Conservation (phyloP, 2,113 vertebrate genomes). For the Scolopax mira region DNA sequence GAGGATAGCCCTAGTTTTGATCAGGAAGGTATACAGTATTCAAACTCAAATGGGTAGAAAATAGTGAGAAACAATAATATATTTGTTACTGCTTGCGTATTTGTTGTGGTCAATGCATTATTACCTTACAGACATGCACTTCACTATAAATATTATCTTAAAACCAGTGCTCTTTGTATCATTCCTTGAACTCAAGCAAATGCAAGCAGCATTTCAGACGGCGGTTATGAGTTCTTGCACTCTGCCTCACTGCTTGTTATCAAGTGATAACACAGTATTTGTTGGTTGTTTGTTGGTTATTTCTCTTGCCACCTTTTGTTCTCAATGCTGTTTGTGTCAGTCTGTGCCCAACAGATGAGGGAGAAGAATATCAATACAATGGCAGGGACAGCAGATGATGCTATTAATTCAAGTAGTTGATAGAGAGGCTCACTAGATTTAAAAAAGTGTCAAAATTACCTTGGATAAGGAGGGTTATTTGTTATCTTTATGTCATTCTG, state of each 20-base stretch:
- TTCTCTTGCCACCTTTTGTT: background rate
- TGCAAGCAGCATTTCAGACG: background rate
- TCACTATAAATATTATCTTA: background rate
- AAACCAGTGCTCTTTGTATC: fast-evolving
- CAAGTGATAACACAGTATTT: background rate
- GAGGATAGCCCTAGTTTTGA: background rate
- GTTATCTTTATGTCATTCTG: background rate
- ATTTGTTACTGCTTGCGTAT: background rate
- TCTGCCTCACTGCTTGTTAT: fast-evolving
- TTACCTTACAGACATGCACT: background rate
- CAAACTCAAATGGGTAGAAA: background rate
- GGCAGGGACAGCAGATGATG: background rate
- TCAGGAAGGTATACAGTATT: background rate
- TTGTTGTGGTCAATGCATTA: background rate
- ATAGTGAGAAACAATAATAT: background rate
- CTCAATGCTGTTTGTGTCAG: background rate
- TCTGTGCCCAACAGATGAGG: background rate
- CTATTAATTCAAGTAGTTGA: background rate
- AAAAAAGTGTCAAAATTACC: background rate
- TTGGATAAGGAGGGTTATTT: background rate
- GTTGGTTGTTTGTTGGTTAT: background rate
- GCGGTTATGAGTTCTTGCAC: background rate
- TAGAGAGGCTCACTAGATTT: background rate
- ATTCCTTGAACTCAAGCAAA: background rate
- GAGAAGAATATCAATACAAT: background rate